phyloP scores from a whole-genome alignment of 2,113 vertebrate species.

The Nipponia nippon region DNA sequence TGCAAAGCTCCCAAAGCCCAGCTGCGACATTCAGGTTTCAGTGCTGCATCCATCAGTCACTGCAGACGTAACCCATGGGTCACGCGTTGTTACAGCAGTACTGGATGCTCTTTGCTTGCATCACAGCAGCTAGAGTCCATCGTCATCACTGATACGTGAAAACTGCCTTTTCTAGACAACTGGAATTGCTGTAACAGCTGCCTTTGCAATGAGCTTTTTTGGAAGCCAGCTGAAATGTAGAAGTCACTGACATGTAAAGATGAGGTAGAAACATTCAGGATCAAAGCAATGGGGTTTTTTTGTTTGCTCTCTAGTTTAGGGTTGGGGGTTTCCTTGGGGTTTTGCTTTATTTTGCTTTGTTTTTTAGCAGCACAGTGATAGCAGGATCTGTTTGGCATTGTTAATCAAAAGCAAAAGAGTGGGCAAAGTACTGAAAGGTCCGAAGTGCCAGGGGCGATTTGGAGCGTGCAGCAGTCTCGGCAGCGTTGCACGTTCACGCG shows the following conservation, averaged over 20 bases:
- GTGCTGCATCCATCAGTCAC: neutral
- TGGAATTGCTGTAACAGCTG: neutral
- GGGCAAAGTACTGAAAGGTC: neutral
- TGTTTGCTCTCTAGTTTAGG: neutral
- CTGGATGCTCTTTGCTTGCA: neutral
- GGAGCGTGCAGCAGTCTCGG: accelerated
- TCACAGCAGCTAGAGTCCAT: neutral
- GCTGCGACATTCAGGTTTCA: neutral
- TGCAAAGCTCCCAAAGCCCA: neutral
- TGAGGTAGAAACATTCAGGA: neutral
- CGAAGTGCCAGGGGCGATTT: accelerated
- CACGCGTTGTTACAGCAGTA: accelerated
- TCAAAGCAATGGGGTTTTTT: neutral
- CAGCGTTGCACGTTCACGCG: accelerated
- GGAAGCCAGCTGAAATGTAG: neutral
- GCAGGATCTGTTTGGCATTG: accelerated
- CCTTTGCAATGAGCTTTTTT: neutral
- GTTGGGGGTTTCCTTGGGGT: neutral
- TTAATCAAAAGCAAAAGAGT: neutral
- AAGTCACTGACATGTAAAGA: neutral
- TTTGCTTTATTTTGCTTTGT: neutral
- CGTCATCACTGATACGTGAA: neutral
- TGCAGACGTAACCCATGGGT: neutral
- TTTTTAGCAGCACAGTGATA: neutral
- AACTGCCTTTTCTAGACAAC: neutral